Base-by-base conservation (phyloP, 2,888 invertebrate genomes). In the Lasioglossum marginatum region DNA sequence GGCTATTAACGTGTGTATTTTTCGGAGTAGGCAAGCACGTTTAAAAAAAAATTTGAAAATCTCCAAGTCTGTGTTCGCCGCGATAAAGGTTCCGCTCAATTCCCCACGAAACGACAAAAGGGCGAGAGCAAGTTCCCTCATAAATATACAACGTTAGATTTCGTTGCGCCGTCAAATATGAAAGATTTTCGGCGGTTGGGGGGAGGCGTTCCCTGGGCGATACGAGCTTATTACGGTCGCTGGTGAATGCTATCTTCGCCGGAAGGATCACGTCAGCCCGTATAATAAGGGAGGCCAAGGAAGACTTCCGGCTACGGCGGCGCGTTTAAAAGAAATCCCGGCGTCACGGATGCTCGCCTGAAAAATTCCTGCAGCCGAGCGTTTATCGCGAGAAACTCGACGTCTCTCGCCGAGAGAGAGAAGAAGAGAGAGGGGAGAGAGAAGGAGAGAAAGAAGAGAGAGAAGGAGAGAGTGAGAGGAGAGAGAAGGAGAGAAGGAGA, bases 331-430 rank as follows among this genome's bases (percentile, higher is more conserved):
- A 81, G 72, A 83, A 81, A 83, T 83, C 83, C 73, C 68, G 14
- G 45, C 76, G 68, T 57, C 45, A 23, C 19, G 77, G 73, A 83
- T 70, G 77, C 60, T 82, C 79, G 60, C 27, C 57, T 73, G 77
- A 82, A 74, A 84, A 82, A 84, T 79, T 80, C 63, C 60, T 43
- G 52, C 79, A 40, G n/a, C 52, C 77, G 63, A 19, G 27, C 85
- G 77, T 83, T 86, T 75, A 77, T 81, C 80, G 74, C 77, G 79
- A 23, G 34, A 71, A 57, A 77, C 23, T 40, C 71, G 48, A 31
- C 77, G 74, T 37, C 43, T 37, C 48, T 52, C 45, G 10, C 23
- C 23, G 23, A 23, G 23, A 52, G 52, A 48, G 48, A 48, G 19
- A 23, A 5, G n/a, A 23, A 19, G 23, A 23, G 23, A 8, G 60